Evolutionary conservation across 2,888 invertebrate genomes (phyloP), one percentile per base, ranked within the genome.

Genomic region (Anaspis maculata): DNA sequence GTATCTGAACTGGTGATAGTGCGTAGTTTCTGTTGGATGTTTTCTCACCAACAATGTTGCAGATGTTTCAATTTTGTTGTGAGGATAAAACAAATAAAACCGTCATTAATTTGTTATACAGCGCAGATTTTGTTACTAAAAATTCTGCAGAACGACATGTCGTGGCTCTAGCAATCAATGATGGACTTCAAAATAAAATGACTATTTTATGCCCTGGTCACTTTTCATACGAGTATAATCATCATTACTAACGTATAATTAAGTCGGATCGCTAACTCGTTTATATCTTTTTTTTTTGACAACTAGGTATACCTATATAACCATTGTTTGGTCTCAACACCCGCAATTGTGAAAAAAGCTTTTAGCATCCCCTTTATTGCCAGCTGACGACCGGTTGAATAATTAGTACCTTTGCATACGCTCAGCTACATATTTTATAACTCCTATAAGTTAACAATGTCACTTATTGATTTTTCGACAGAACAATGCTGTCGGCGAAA

Each of bases 331-430:
- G 31, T 45, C 31, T 48, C 46, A n/a, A 51, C 48, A 49, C 49
- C 49, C 50, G 42, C 49, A 49, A 51, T 52, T 49, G 49, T 52
- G 47, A 53, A 39, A 39, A 53, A 53, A 46, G 44, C 51, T 53
- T 51, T 53, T 53, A 53, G 51, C 51, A 49, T 46, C 47, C 42
- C 49, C 45, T 51, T 52, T 52, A 51, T 37, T 43, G 34, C 40
- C 51, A 53, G 48, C 53, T 53, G 51, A 53, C n/a, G n/a, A n/a
- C n/a, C 52, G 45, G 42, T 45, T 44, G 35, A 43, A 48, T 52
- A 53, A 53, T 53, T 49, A 49, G 43, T 48, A 39, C 33, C 30
- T 39, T 30, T 19, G 10, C n/a, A n/a, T n/a, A n/a, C n/a, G n/a
- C n/a, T n/a, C 32, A 32, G 43, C 45, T 48, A 45, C 44, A 44